These are phyloP conservation scores for Mallotus villosus DNA, from an alignment of 2,797 vertebrate species.

Conservation along the genomic window DNA sequence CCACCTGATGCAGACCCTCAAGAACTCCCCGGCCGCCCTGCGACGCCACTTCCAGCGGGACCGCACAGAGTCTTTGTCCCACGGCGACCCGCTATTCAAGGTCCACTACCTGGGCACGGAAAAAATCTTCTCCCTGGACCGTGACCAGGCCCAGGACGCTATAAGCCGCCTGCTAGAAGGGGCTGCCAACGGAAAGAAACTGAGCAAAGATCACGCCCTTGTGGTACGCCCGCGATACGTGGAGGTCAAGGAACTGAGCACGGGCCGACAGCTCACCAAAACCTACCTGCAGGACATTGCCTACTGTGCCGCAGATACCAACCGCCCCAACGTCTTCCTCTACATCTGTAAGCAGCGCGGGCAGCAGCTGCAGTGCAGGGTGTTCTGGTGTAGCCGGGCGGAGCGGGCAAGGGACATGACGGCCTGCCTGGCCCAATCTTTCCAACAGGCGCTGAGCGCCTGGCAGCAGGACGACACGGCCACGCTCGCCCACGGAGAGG, in stretches of 20 bases:
- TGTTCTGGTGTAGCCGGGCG: constrained; percentile 81
- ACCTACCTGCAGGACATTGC: constrained; percentile 84
- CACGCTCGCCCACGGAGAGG: constrained; percentile 48
- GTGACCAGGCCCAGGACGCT: constrained; percentile 77
- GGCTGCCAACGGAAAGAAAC: constrained; percentile 63
- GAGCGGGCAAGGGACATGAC: constrained; percentile 80
- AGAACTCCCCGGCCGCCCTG: constrained; percentile 78
- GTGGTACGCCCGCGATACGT: constrained; percentile 80
- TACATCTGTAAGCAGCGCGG: constrained; percentile 81
- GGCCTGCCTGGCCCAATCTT: constrained; percentile 74
- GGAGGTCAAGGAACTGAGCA: constrained; percentile 83
- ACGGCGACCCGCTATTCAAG: constrained; percentile 82
- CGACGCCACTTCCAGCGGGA: constrained; percentile 76
- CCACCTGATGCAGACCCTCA: constrained; percentile 80
- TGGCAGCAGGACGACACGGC: constrained; percentile 71
- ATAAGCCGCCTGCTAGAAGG: constrained; percentile 71
- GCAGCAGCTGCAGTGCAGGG: constrained; percentile 81
- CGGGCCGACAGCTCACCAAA: constrained; percentile 81
- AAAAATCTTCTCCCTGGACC: constrained; percentile 81
- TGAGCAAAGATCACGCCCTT: constrained; percentile 78
- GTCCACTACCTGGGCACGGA: constrained; percentile 81
- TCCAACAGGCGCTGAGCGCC: constrained; percentile 78
- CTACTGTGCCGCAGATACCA: constrained; percentile 74
- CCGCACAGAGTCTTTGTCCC: constrained; percentile 77
- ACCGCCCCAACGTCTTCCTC: constrained; percentile 77